A percentile compares a stretch with the other conserved stretches of the same genome.
Conservation (phyloP, 2,888 invertebrate species). For the Falcaria lacertinaria region DNA sequence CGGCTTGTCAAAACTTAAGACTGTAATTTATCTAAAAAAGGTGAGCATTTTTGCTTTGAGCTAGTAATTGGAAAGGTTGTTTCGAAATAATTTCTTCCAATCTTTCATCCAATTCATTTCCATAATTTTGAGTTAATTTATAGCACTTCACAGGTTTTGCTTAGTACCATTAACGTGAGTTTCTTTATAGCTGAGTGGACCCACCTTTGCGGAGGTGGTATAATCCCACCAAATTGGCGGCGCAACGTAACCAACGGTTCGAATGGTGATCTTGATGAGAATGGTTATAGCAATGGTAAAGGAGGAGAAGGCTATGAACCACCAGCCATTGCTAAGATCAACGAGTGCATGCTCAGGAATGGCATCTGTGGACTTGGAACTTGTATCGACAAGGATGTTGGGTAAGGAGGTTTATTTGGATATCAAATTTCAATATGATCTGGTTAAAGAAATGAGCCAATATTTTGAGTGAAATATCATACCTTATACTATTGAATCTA, state of each 20-base stretch:
- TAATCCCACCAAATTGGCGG: constrained; percentile 59
- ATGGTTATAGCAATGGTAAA: constrained; percentile 13
- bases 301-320: constrained; percentile 36
- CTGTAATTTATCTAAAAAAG: no score
- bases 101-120: no score
- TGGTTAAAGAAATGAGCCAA: no score
- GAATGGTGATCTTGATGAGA: constrained; percentile 19
- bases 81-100: no score
- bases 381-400: constrained; percentile 86
- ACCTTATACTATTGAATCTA: no score
- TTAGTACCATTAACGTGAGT: no score
- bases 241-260: constrained; percentile 51
- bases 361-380: constrained; percentile 87
- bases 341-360: constrained; percentile 87
- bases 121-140: no score
- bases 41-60: no score
- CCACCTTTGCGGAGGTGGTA: constrained; percentile 75
- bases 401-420: constrained; percentile 47
- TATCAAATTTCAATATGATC: not conserved
- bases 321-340: constrained; percentile 72
- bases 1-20: no score
- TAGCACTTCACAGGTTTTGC: no score
- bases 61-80: no score
- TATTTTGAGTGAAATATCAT: no score
- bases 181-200: constrained; percentile 78